These are phyloP conservation scores for Anguilla marmorata DNA, from an alignment of 2,797 vertebrate genomes.

Conservation along the genomic window DNA sequence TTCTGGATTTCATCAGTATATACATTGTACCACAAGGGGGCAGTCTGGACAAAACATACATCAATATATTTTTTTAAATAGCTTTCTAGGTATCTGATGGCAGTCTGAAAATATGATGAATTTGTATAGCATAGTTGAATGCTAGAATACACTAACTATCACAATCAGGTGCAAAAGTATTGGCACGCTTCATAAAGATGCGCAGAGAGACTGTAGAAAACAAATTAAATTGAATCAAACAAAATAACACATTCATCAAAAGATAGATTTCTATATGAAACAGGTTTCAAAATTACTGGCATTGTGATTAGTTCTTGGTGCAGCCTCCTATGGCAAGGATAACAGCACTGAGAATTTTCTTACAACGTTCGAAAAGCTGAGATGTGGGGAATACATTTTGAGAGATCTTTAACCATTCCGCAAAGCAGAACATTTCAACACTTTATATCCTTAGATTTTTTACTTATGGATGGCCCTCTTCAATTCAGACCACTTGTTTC, in stretches of 20 bases:
- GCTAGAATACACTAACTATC: neutral
- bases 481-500: neutral
- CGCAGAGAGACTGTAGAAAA: neutral
- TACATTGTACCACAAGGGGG: conserved; percentile 66
- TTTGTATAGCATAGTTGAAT: neutral
- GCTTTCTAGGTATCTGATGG: neutral
- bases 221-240: no score
- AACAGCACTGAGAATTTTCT: neutral
- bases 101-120: neutral
- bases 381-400: neutral
- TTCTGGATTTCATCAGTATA: conserved; percentile 29
- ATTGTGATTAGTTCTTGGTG: neutral
- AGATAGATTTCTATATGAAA: no score
- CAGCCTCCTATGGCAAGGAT: neutral
- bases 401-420: neutral
- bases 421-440: neutral
- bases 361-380: neutral
- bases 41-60: conserved; percentile 53
- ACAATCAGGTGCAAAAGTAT: neutral
- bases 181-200: neutral
- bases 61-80: neutral
- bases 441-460: neutral
- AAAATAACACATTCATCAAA: no score
- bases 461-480: neutral
- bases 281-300: neutral